A percentile compares a stretch with the other conserved stretches of the same genome.
Conservation (phyloP, 1,140 invertebrate genomes). For the Magallana ariakensis region DNA sequence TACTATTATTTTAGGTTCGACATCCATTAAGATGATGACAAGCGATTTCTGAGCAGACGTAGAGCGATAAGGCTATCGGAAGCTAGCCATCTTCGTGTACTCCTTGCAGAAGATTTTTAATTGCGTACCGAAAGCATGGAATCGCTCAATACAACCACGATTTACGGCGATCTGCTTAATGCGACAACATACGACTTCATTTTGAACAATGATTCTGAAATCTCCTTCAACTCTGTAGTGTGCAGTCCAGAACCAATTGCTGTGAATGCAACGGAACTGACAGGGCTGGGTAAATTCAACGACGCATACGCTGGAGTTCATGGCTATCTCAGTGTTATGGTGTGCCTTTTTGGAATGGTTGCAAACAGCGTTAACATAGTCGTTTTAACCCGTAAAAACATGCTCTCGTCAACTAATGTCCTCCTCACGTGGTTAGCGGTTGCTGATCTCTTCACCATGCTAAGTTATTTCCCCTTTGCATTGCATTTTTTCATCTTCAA, state of each 20-base stretch:
- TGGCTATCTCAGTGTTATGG: constrained; percentile 85
- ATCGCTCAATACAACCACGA: background rate
- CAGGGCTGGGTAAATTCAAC: constrained; percentile 39
- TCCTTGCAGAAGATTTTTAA: constrained; percentile 7
- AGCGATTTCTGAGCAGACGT: constrained; percentile 24
- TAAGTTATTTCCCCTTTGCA: constrained; percentile 91
- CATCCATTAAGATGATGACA: constrained; percentile 38
- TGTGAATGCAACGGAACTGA: constrained; percentile 11
- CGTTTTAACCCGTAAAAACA: constrained; percentile 91
- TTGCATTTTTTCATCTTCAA: constrained; percentile 82
- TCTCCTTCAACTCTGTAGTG: background rate
- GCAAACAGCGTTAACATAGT: constrained; percentile 95
- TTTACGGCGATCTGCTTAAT: constrained; percentile 5
- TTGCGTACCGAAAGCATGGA: constrained; percentile 17
- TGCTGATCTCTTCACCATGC: constrained; percentile 92
- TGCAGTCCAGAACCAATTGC: background rate
- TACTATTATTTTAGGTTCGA: constrained; percentile 35
- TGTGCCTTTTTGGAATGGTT: constrained; percentile 92
- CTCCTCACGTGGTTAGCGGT: constrained; percentile 91
- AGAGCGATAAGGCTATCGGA: constrained; percentile 21
- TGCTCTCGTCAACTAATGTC: constrained; percentile 88
- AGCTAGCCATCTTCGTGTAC: constrained; percentile 26
- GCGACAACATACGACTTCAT: background rate
- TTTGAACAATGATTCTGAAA: background rate
- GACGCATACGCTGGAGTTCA: constrained; percentile 81